These are phyloP conservation scores for Acanthurus leucopareius DNA, from an alignment of 2,797 vertebrate genomes.

Conservation along the genomic window DNA sequence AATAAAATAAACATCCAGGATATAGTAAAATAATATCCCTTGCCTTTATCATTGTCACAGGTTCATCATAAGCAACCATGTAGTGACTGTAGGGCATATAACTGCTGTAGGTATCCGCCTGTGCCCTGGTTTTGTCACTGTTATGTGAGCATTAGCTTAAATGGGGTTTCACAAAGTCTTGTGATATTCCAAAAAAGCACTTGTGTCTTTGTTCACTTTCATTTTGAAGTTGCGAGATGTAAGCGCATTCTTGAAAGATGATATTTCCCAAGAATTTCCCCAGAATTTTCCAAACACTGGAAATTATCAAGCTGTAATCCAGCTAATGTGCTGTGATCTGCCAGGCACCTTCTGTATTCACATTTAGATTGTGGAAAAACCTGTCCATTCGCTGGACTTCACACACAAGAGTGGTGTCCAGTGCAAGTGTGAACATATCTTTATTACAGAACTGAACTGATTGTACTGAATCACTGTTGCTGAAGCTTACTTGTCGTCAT, in stretches of 20 bases:
- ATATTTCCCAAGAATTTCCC: constrained; percentile 1
- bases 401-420: not conserved
- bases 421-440: not conserved
- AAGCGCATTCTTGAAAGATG: constrained; percentile 12
- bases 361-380: not conserved
- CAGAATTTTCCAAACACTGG: not conserved
- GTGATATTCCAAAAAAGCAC: not conserved
- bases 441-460: not conserved
- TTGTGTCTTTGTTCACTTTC: not conserved
- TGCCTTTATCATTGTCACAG: not conserved
- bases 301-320: not conserved
- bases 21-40: not conserved
- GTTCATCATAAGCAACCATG: constrained; percentile 4
- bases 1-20: not conserved
- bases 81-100: not conserved
- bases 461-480: not conserved
- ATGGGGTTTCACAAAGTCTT: not conserved
- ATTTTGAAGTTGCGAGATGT: constrained; percentile 3
- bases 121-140: not conserved
- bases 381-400: not conserved
- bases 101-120: not conserved
- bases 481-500: not conserved
- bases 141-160: not conserved
- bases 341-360: not conserved
- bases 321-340: constrained; percentile 9